Base-by-base conservation (phyloP, 2,888 invertebrate genomes). In the Andrena camellia region DNA sequence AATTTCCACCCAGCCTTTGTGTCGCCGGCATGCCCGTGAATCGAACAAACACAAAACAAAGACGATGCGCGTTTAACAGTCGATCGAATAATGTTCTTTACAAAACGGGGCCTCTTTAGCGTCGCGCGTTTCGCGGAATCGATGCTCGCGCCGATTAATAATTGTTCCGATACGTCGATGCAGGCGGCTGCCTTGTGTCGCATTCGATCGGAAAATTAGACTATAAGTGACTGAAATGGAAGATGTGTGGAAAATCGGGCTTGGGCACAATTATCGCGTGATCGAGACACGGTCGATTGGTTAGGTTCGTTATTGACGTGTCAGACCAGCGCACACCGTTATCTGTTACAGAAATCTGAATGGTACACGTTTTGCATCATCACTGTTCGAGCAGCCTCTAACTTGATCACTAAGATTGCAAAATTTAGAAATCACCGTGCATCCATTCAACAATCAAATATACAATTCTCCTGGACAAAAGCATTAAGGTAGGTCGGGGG, bases 91-190 rank as follows among this genome's bases (percentile, higher is more conserved):
- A 78, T 74, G 64, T 74, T 83, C 83, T 83, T 82, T 62, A 60
- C 59, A 59, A 50, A 57, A 54, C 62, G 57, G 42, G 33, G 48
- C 35, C 64, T 48, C 63, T 69, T 63, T 80, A 60, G 17, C 31
- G 42, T 23, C 68, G 63, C 26, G n/a, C 79, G 64, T 83, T 75
- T 75, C 84, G 31, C 69, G 72, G 23, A 70, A 69, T 72, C 78
- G 78, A 78, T 70, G 62, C 52, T 71, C 72, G 79, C 54, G 10
- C 68, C 75, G 79, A 79, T 75, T 79, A 83, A 72, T 84, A 63
- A 75, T 71, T 78, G 59, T 33, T 33, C 57, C 48, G 50, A 64
- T 52, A 66, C 50, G 23, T 42, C 42, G 78, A 42, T 48, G 54
- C 50, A 35, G 48, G 29, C 10, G 57, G 13, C 23, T 52, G 42